phyloP scores from a whole-genome alignment of 2,113 vertebrate species.

The Rutilus rutilus region DNA sequence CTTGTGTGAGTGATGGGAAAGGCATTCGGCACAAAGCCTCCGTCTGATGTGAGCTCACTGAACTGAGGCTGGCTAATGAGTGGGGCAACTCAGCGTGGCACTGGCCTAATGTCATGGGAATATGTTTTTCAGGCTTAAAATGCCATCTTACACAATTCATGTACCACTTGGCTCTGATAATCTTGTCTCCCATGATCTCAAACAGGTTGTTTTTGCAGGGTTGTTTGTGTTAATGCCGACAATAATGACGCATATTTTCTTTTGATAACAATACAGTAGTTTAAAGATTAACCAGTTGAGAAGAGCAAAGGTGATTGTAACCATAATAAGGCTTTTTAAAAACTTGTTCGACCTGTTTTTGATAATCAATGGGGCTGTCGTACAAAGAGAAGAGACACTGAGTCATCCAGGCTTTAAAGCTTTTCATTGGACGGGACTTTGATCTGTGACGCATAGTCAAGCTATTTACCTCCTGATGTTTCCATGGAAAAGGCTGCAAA shows the following conservation, averaged over 20 bases:
- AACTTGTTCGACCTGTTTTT: conserved; percentile 26
- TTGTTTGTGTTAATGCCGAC: not conserved
- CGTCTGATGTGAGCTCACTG: conserved; percentile 23
- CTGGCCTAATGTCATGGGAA: conserved; percentile 34
- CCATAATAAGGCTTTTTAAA: conserved; percentile 6
- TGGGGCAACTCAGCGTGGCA: not conserved
- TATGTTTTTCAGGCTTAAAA: conserved; percentile 9
- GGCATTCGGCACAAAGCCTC: conserved; percentile 33
- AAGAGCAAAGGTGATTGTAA: not conserved
- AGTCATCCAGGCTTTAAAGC: conserved; percentile 30
- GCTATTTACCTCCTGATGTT: conserved; percentile 19
- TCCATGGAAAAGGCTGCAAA: conserved; percentile 1
- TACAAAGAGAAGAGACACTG: conserved; percentile 22
- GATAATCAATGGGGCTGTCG: conserved; percentile 6
- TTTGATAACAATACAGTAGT: not conserved
- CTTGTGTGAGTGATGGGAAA: conserved; percentile 39
- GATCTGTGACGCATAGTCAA: conserved; percentile 45
- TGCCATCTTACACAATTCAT: not conserved
- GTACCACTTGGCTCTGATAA: not conserved
- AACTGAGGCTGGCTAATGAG: conserved; percentile 18
- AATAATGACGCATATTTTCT: not conserved
- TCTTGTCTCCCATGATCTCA: not conserved
- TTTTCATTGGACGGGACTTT: conserved; percentile 42
- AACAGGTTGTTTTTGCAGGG: not conserved
- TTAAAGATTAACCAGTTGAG: not conserved